Evolutionary conservation across 2,888 invertebrate species (phyloP).

Genomic region (Leptinotarsa juncta): DNA sequence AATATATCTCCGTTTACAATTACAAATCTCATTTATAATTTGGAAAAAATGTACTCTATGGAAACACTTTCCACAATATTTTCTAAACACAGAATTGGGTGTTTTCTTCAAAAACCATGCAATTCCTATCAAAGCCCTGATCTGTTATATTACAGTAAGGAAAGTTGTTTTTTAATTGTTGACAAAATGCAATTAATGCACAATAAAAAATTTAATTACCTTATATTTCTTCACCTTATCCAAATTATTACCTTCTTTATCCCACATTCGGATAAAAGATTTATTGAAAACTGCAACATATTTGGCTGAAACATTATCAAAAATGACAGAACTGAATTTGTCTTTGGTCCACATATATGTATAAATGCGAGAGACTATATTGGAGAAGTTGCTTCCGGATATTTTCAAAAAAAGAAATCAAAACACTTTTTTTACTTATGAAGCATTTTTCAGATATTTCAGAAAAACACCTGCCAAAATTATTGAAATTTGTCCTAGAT

Average conservation of each 20-base stretch:
- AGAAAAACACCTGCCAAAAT: conserved; percentile 67
- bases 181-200: too few species aligned
- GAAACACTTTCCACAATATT: neutral
- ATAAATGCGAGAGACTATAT: too few species aligned
- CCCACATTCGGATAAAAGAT: neutral
- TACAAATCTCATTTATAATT: too few species aligned
- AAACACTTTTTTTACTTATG: conserved; percentile 62
- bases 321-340: conserved; percentile 65
- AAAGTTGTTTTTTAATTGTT: conserved; percentile 64
- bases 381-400: conserved; percentile 31
- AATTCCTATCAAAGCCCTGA: too few species aligned
- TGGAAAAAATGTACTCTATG: too few species aligned
- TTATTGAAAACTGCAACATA: neutral
- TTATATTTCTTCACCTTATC: neutral
- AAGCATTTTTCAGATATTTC: conserved; percentile 70
- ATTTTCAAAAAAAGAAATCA: conserved; percentile 66
- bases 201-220: conserved; percentile 52
- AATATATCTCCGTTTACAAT: too few species aligned
- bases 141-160: too few species aligned
- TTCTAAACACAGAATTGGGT: conserved; percentile 57
- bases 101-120: conserved; percentile 75
- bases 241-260: conserved; percentile 2
- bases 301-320: neutral
- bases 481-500: conserved; percentile 66
- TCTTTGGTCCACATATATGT: conserved; percentile 72